phyloP scores from a whole-genome alignment of 2,797 vertebrate species.

The Coilia nasus region DNA sequence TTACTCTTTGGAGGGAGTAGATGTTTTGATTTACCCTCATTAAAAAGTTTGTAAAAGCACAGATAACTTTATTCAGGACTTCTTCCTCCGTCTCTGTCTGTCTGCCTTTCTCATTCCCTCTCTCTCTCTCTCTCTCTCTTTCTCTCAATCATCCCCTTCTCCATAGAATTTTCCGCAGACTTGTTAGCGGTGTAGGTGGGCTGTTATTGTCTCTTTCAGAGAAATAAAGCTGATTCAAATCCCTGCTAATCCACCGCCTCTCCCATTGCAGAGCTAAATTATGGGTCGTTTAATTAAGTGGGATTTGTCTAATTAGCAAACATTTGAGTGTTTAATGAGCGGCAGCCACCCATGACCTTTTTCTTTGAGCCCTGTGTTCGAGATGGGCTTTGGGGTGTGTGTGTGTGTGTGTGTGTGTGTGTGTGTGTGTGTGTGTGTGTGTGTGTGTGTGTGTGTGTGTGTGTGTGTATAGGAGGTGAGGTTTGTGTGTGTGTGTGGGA shows the following conservation, averaged over 20 bases:
- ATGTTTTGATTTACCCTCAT: slow-evolving; percentile 6
- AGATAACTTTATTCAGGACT: background rate
- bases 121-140: background rate
- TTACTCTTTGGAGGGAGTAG: background rate
- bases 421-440: no score
- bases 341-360: slow-evolving; percentile 72
- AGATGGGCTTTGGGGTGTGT: background rate
- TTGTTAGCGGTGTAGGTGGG: background rate
- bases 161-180: background rate
- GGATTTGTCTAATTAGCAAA: slow-evolving; percentile 78
- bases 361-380: background rate
- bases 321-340: slow-evolving; percentile 76
- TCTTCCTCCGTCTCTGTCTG: background rate
- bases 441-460: no score
- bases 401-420: no score
- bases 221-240: background rate
- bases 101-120: background rate
- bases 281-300: slow-evolving; percentile 5
- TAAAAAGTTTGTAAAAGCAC: slow-evolving; percentile 6
- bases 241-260: background rate
- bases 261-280: background rate
- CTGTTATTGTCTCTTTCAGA: background rate
- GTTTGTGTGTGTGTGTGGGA: no score
- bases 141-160: background rate
- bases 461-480: no score